These are phyloP conservation scores for Ariolimax columbianus DNA, from an alignment of 2,888 invertebrate genomes.

Conservation along the genomic window DNA sequence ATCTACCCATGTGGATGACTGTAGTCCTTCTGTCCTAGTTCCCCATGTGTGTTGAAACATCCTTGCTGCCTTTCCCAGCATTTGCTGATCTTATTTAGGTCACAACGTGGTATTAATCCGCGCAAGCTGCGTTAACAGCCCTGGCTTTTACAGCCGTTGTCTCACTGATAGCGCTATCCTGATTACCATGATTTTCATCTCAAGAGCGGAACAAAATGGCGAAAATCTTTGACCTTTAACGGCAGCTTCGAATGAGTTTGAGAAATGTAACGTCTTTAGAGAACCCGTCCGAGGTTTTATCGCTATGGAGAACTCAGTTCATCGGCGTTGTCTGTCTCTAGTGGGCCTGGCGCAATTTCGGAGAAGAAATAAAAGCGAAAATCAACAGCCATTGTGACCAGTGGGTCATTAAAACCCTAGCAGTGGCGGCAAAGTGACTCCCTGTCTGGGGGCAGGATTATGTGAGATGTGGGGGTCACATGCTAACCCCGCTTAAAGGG, in stretches of 20 bases:
- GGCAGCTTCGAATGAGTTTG: conserved; percentile 37
- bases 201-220: conserved; percentile 34
- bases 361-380: conserved; percentile 31
- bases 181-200: conserved; percentile 45
- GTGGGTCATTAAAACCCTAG: conserved; percentile 36
- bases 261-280: conserved; percentile 47
- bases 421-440: background rate
- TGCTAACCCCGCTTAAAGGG: conserved; percentile 9
- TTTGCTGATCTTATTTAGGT: background rate
- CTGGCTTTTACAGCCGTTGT: conserved; percentile 23
- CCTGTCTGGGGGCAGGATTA: background rate
- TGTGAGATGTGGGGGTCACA: background rate
- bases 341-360: conserved; percentile 37
- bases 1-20: too few relatives aligned
- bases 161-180: background rate
- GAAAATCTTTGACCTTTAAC: conserved; percentile 42
- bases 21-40: too few relatives aligned
- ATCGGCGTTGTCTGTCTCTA: conserved; percentile 11
- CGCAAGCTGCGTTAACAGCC: conserved; percentile 31
- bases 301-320: background rate
- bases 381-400: conserved; percentile 40
- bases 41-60: too few relatives aligned
- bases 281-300: conserved; percentile 23
- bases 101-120: conserved; percentile 19
- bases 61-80: too few relatives aligned